A percentile compares a stretch with the other conserved stretches of the same genome.
These are phyloP conservation scores for Ondatra zibethicus DNA, from an alignment of 2,113 vertebrate species.

Conservation along the genomic window DNA sequence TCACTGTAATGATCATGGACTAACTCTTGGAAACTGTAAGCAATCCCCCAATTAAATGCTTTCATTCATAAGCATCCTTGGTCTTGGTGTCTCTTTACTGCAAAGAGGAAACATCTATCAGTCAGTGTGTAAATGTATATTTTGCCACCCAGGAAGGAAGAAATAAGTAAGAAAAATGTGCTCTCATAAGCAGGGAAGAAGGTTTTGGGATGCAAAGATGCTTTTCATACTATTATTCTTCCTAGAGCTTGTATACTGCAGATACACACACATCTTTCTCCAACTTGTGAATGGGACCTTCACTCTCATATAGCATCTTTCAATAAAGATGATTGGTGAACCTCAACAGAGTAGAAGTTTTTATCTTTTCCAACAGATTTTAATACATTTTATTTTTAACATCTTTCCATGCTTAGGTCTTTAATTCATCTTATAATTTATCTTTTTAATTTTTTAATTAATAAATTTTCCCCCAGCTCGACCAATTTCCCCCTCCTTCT, in stretches of 20 bases:
- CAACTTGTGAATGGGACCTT: not conserved
- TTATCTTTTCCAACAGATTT: not conserved
- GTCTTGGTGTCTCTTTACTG: not conserved
- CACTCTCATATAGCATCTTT: not conserved
- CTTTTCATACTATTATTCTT: not conserved
- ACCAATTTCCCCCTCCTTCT: too few species aligned
- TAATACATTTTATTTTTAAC: slow-evolving; percentile 3
- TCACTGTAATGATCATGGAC: not conserved
- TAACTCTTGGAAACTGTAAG: not conserved
- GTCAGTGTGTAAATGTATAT: not conserved
- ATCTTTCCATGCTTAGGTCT: not conserved
- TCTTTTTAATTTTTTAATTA: too few species aligned
- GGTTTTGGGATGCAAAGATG: not conserved
- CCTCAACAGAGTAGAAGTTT: not conserved
- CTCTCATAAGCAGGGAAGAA: not conserved
- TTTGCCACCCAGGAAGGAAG: not conserved
- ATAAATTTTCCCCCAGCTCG: too few species aligned
- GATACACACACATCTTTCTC: not conserved
- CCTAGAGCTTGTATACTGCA: not conserved
- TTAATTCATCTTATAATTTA: not conserved
- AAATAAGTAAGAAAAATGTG: not conserved
- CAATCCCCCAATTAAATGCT: not conserved
- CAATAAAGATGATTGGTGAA: not conserved
- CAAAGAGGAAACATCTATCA: not conserved
- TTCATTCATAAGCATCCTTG: not conserved